Percentiles rank a stretch among this genome's conserved stretches.
phyloP scores from a whole-genome alignment of 2,888 invertebrate species.

The Acleris emargana region DNA sequence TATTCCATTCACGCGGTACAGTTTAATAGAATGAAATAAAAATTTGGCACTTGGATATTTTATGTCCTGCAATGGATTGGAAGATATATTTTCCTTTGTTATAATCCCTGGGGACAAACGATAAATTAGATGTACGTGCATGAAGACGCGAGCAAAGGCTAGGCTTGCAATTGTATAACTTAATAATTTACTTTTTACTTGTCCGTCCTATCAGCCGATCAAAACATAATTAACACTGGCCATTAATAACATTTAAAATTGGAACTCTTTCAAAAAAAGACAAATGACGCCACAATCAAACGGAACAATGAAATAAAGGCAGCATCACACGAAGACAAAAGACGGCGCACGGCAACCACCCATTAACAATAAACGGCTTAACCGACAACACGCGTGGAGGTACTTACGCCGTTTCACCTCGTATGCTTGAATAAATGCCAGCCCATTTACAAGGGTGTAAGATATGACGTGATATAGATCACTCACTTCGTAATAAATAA shows the following conservation, averaged over 20 bases:
- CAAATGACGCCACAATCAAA: slow-evolving; percentile 40
- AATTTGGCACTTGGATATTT: too few relatives aligned
- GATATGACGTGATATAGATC: slow-evolving; percentile 84
- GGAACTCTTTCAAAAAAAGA: slow-evolving; percentile 39
- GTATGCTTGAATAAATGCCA: slow-evolving; percentile 69
- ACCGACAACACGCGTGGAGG: not conserved
- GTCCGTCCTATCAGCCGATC: slow-evolving; percentile 7
- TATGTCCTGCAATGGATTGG: too few relatives aligned
- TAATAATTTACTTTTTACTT: too few relatives aligned
- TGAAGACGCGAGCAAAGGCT: too few relatives aligned
- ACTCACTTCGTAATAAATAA: slow-evolving; percentile 83
- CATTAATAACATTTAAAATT: slow-evolving; percentile 37
- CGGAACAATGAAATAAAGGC: slow-evolving; percentile 50
- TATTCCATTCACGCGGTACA: too few relatives aligned
- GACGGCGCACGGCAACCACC: slow-evolving; percentile 38
- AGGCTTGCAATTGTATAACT: too few relatives aligned
- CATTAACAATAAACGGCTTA: slow-evolving; percentile 1
- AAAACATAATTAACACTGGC: slow-evolving; percentile 26
- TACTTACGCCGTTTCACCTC: slow-evolving; percentile 37
- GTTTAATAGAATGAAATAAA: too few relatives aligned
- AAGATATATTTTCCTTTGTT: too few relatives aligned
- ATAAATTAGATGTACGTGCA: too few relatives aligned
- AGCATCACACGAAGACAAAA: slow-evolving; percentile 51
- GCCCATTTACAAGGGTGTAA: slow-evolving; percentile 83
- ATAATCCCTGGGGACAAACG: too few relatives aligned